These are phyloP conservation scores for Aphelocoma californica DNA, from an alignment of 2,797 vertebrate species.

Conservation along the genomic window DNA sequence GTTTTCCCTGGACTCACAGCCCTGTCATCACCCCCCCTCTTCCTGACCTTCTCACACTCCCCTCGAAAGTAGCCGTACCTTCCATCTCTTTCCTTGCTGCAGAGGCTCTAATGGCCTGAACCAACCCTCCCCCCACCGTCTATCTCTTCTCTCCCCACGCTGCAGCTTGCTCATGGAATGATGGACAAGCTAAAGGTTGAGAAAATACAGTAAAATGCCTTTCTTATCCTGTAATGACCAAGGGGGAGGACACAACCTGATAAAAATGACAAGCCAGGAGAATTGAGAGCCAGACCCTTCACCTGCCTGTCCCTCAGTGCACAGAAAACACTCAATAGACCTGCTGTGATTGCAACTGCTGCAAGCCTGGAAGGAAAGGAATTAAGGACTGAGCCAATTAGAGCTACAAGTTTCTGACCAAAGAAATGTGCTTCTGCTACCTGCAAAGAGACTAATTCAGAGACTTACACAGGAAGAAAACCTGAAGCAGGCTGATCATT, in stretches of 20 bases:
- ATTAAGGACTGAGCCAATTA: neutral
- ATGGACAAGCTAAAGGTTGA: slow-evolving; percentile 49
- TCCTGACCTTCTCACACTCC: slow-evolving; percentile 6
- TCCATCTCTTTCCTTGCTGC: neutral
- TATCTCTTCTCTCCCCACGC: neutral
- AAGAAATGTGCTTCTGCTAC: neutral
- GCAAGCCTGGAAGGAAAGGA: neutral
- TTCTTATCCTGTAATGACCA: slow-evolving; percentile 57
- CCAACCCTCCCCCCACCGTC: neutral
- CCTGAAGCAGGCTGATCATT: neutral
- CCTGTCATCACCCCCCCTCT: neutral
- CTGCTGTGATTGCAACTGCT: neutral
- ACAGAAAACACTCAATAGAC: neutral
- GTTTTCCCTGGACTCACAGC: neutral
- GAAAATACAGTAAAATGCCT: slow-evolving; percentile 59
- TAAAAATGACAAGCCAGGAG: slow-evolving; percentile 53
- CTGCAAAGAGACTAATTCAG: neutral
- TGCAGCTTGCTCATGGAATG: neutral
- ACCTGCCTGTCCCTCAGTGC: slow-evolving; percentile 25
- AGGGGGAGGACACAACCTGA: slow-evolving; percentile 20
- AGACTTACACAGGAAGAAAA: neutral
- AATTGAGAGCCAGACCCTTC: slow-evolving; percentile 24
- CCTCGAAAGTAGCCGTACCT: neutral
- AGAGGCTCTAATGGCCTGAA: neutral
- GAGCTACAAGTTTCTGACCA: neutral